These are phyloP conservation scores for Lepilemur septentrionalis DNA, from an alignment of 2,797 vertebrate genomes.

Conservation along the genomic window DNA sequence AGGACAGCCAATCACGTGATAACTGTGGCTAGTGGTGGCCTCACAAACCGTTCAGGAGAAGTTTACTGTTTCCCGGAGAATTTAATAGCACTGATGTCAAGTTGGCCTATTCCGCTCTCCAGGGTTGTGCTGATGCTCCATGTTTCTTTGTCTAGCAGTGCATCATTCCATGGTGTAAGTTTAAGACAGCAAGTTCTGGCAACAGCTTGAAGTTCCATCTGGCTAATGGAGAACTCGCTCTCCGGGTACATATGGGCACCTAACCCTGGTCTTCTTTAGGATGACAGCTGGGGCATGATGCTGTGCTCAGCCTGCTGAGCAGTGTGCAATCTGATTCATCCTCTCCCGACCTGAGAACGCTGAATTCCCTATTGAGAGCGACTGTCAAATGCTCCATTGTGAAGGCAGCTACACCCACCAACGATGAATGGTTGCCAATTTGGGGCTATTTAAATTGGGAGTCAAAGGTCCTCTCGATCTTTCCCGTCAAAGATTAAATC, in stretches of 20 bases:
- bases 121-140: neutral
- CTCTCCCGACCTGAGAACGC: neutral
- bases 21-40: accelerated
- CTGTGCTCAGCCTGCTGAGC: neutral
- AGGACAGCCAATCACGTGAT: neutral
- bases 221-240: slow-evolving; percentile 46
- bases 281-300: slow-evolving; percentile 15
- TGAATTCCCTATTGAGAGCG: neutral
- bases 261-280: neutral
- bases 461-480: neutral
- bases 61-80: accelerated
- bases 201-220: slow-evolving; percentile 60
- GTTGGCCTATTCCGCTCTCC: neutral
- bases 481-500: neutral
- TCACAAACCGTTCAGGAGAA: neutral
- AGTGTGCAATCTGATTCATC: neutral
- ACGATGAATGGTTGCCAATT: neutral
- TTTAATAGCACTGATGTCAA: accelerated
- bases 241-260: slow-evolving; percentile 7
- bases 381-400: neutral
- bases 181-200: neutral
- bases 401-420: neutral
- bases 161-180: neutral
- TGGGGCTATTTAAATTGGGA: neutral
- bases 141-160: neutral